Conservation (phyloP, 37 sponge, comb jelly and placozoan genomes). For the Cliona cf. orientalis region DNA sequence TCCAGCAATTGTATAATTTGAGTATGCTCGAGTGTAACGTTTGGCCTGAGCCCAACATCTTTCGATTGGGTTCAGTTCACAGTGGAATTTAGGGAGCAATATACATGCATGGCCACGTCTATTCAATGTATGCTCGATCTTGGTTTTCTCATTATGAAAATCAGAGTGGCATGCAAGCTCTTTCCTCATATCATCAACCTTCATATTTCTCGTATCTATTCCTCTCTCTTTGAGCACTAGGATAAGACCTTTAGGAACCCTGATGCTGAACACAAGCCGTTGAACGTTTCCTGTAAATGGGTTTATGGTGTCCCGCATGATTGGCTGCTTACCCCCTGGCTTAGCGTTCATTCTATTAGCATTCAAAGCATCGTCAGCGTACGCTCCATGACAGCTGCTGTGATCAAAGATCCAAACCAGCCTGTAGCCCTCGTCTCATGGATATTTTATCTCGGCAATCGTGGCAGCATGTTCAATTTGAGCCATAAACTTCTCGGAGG, state of each 20-base stretch:
- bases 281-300: slow-evolving; percentile 4
- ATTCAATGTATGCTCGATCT: not conserved
- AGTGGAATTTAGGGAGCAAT: slow-evolving; percentile 17
- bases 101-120: slow-evolving; percentile 10
- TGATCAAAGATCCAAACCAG: slow-evolving; percentile 14
- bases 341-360: slow-evolving; percentile 2
- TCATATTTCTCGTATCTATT: slow-evolving; percentile 2
- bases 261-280: not conserved
- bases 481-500: slow-evolving; percentile 38
- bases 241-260: slow-evolving; percentile 16
- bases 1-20: not conserved
- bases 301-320: not conserved
- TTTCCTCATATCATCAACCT: not conserved
- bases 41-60: slow-evolving; percentile 17
- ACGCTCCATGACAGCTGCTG: slow-evolving; percentile 9
- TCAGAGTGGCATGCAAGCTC: slow-evolving; percentile 16
- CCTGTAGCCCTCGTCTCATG: not conserved
- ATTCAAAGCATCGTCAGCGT: slow-evolving; percentile 12
- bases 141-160: slow-evolving; percentile 22
- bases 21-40: slow-evolving; percentile 1
- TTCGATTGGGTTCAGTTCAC: slow-evolving; percentile 22
- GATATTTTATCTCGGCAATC: slow-evolving; percentile 7
- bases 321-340: slow-evolving; percentile 14
- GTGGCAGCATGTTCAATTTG: slow-evolving; percentile 22
- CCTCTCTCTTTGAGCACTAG: slow-evolving; percentile 1